These are phyloP conservation scores for Lapara coniferarum DNA, from an alignment of 2,888 invertebrate species.

Conservation along the genomic window DNA sequence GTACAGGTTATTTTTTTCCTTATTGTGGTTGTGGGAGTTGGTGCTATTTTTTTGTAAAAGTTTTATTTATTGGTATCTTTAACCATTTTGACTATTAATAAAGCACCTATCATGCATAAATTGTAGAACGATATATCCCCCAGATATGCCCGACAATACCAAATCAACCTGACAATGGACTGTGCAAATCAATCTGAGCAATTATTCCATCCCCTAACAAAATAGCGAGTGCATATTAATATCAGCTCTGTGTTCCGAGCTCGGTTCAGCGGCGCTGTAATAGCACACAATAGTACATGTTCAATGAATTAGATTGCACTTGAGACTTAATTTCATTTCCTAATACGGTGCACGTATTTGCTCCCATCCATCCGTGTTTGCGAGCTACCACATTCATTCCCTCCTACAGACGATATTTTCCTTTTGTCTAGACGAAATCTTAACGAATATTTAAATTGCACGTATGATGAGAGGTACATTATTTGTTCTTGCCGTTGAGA, in stretches of 20 bases:
- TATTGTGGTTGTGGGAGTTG: no score
- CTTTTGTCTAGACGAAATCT: slow-evolving; percentile 83
- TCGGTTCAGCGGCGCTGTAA: slow-evolving; percentile 35
- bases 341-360: slow-evolving; percentile 74
- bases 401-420: slow-evolving; percentile 76
- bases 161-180: not conserved
- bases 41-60: no score
- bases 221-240: slow-evolving; percentile 35
- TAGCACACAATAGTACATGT: slow-evolving; percentile 49
- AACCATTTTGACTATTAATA: not conserved
- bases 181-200: slow-evolving; percentile 35
- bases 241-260: slow-evolving; percentile 17
- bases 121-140: not conserved
- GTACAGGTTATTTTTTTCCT: no score
- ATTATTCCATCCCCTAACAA: slow-evolving; percentile 42
- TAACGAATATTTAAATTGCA: slow-evolving; percentile 79
- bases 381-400: slow-evolving; percentile 71
- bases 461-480: slow-evolving; percentile 29
- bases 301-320: slow-evolving; percentile 66
- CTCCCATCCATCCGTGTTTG: slow-evolving; percentile 75
- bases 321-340: slow-evolving; percentile 80
- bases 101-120: not conserved
- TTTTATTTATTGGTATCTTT: not conserved
- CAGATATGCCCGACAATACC: not conserved
- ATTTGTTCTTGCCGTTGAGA: slow-evolving; percentile 14